A percentile compares a stretch with the other conserved stretches of the same genome.
Conservation (phyloP, 2,888 invertebrate genomes). For the Sphaerophoria rueppellii region DNA sequence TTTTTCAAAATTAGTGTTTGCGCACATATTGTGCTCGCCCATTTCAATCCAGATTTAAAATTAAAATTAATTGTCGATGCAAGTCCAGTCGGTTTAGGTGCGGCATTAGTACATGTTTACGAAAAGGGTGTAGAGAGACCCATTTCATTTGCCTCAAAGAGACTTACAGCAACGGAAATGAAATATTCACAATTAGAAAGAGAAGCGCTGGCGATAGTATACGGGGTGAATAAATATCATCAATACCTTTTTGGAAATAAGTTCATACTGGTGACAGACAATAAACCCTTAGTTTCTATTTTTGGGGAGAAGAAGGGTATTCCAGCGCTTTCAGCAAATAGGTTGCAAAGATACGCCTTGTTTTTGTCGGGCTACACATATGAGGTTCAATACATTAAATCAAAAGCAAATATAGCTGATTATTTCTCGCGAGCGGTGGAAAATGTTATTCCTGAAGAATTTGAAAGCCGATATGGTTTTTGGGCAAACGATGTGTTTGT, state of each 20-base stretch:
- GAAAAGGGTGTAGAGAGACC: conserved; percentile 77
- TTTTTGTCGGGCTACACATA: conserved; percentile 38
- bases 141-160: conserved; percentile 78
- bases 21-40: not conserved
- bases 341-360: conserved; percentile 68
- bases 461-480: conserved; percentile 1
- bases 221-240: conserved; percentile 78
- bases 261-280: conserved; percentile 79
- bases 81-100: conserved; percentile 13
- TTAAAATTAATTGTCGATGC: conserved; percentile 17
- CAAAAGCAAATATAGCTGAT: conserved; percentile 65
- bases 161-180: conserved; percentile 74
- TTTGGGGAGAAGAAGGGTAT: conserved; percentile 72
- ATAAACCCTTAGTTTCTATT: conserved; percentile 77
- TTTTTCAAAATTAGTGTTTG: too few species aligned
- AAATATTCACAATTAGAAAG: conserved; percentile 75
- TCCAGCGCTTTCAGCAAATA: conserved; percentile 75
- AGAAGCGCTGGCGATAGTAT: conserved; percentile 77
- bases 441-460: not conserved
- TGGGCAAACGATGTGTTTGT: conserved; percentile 27
- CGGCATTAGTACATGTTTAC: conserved; percentile 5
- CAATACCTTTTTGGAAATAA: conserved; percentile 78
- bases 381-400: conserved; percentile 66
- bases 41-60: not conserved
- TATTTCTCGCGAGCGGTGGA: conserved; percentile 58